Conservation (phyloP, 2,113 vertebrate genomes). For the Campylomormyrus tamandua region DNA sequence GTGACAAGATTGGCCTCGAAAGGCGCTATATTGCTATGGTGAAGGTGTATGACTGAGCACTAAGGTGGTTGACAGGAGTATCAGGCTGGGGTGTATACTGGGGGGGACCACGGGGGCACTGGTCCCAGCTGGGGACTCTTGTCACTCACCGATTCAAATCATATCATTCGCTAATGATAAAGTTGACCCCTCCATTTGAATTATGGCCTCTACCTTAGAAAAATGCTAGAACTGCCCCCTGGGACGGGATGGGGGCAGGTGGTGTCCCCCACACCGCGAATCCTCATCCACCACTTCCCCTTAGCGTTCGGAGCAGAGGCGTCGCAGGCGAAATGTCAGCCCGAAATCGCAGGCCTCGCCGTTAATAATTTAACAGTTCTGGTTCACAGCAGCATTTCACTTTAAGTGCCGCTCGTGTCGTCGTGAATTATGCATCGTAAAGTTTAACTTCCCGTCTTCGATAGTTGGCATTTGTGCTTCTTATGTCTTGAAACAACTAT, state of each 20-base stretch:
- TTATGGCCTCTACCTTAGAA: not conserved
- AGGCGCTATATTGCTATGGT: not conserved
- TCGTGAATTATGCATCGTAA: conserved; percentile 44
- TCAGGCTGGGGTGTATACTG: not conserved
- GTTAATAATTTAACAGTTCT: conserved; percentile 40
- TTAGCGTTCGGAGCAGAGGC: not conserved
- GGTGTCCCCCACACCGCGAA: not conserved
- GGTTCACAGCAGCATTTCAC: conserved; percentile 21
- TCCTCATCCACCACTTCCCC: not conserved
- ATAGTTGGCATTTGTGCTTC: conserved; percentile 31
- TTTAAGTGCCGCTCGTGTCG: conserved; percentile 36
- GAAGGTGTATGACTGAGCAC: not conserved
- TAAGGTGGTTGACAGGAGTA: not conserved
- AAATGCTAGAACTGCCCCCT: not conserved
- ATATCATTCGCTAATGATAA: not conserved
- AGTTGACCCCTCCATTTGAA: not conserved
- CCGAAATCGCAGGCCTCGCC: conserved; percentile 20
- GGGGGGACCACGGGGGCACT: not conserved
- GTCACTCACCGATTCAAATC: not conserved
- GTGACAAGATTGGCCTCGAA: not conserved
- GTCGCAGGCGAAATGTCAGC: conserved; percentile 19
- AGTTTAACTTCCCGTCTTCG: conserved; percentile 32
- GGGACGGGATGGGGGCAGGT: not conserved
- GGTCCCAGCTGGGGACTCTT: not conserved
- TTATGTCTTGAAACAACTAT: conserved; percentile 28